Evolutionary conservation across 2,113 vertebrate species (phyloP).

Genomic region (Austrofundulus limnaeus): DNA sequence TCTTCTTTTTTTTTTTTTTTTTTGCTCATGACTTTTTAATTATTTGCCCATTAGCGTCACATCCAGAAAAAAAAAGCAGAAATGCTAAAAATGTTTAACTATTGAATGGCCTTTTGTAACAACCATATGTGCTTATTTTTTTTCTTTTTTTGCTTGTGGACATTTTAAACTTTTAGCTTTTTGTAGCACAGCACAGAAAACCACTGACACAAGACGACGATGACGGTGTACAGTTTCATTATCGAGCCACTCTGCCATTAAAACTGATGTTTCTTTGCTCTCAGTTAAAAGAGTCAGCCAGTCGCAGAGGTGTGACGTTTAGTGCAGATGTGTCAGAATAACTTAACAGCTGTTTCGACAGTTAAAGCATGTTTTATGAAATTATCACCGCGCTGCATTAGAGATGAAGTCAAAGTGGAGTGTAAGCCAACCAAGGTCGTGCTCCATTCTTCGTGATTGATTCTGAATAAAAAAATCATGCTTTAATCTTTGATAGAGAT

Average conservation of each 20-base stretch:
- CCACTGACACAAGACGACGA: conserved; percentile 16
- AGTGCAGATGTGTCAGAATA: conserved; percentile 12
- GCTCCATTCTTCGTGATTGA: neutral
- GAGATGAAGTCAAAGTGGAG: conserved; percentile 25
- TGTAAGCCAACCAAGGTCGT: conserved; percentile 18
- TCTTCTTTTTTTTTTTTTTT: conserved; percentile 14
- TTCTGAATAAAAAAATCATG: neutral
- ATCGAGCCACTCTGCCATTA: conserved; percentile 51
- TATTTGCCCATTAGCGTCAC: conserved; percentile 46
- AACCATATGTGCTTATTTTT: conserved; percentile 73
- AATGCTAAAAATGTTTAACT: conserved; percentile 23
- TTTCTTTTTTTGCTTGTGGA: conserved; percentile 36
- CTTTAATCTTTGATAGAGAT: conserved; percentile 4
- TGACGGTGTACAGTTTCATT: conserved; percentile 11
- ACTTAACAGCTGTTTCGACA: conserved; percentile 15
- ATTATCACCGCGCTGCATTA: conserved; percentile 12
- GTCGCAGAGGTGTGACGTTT: conserved; percentile 23
- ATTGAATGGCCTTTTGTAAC: conserved; percentile 74
- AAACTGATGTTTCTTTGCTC: conserved; percentile 65
- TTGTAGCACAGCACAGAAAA: conserved; percentile 19
- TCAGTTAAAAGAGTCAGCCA: conserved; percentile 62
- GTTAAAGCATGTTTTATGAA: conserved; percentile 36
- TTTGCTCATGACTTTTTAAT: conserved; percentile 8
- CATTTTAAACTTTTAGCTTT: conserved; percentile 45
- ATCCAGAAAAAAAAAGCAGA: conserved; percentile 20